phyloP scores from a whole-genome alignment of 2,113 vertebrate species.

The Osmerus mordax region DNA sequence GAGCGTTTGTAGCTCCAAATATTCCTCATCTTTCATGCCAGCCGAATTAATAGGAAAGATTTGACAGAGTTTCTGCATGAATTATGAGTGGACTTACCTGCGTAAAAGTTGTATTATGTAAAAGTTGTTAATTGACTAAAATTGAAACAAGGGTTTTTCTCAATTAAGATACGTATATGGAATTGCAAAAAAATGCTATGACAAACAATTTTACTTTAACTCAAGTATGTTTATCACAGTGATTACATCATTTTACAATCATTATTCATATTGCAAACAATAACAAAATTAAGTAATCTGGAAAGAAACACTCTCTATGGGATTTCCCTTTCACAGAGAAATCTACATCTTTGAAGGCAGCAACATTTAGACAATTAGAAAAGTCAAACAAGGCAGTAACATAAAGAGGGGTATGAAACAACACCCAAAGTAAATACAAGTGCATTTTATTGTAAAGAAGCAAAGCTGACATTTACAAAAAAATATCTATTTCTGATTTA shows the following conservation, averaged over 20 bases:
- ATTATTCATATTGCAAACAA: too few relatives aligned
- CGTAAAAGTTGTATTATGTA: neutral
- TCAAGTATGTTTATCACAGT: too few relatives aligned
- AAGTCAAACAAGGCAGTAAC: neutral
- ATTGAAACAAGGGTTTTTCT: too few relatives aligned
- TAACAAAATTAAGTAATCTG: too few relatives aligned
- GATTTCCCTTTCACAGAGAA: neutral
- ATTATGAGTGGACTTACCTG: neutral
- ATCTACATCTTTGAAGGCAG: neutral
- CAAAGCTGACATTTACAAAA: constrained; percentile 2
- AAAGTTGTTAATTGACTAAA: too few relatives aligned
- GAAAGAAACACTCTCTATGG: neutral
- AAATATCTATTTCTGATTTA: neutral
- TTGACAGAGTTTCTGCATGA: neutral
- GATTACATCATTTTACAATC: too few relatives aligned
- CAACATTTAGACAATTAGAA: neutral
- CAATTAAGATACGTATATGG: too few relatives aligned
- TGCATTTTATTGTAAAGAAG: too few relatives aligned
- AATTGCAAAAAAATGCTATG: too few relatives aligned
- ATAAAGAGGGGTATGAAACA: neutral
- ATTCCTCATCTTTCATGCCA: neutral
- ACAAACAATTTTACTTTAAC: too few relatives aligned
- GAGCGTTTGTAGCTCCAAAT: constrained; percentile 4
- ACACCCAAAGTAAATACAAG: neutral
- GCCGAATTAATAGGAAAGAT: neutral